Conservation (phyloP, 2,113 vertebrate genomes). For the Otolemur garnettii region DNA sequence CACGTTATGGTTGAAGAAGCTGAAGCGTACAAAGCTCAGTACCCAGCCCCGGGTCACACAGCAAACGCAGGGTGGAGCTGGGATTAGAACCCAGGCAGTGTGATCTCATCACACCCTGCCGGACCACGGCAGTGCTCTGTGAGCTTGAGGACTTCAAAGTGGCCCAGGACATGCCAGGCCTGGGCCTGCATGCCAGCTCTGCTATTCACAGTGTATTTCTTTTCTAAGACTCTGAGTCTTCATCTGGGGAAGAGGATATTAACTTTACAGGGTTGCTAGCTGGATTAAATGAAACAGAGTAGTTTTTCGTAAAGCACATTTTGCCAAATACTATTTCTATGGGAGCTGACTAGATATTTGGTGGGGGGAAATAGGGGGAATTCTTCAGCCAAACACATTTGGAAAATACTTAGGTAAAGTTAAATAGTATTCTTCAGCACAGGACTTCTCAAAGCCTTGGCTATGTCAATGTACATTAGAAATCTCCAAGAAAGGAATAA, state of each 20-base stretch:
- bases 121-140: neutral
- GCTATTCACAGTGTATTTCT: neutral
- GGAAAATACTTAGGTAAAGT: neutral
- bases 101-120: neutral
- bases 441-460: constrained; percentile 25
- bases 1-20: neutral
- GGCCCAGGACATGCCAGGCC: neutral
- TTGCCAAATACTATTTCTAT: neutral
- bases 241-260: neutral
- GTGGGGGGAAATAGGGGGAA: fast-evolving
- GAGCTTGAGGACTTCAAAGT: neutral
- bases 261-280: neutral
- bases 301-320: constrained; percentile 7
- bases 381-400: constrained; percentile 7
- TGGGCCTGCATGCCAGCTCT: neutral
- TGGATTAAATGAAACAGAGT: constrained; percentile 38
- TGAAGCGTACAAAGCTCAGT: neutral
- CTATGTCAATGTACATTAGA: neutral
- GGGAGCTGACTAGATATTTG: neutral
- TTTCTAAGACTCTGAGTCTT: neutral
- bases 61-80: neutral
- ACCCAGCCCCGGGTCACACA: neutral
- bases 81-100: neutral
- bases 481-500: neutral
- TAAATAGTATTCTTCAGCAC: neutral